Conservation (phyloP, 2,113 vertebrate species). For the Mastomys coucha region DNA sequence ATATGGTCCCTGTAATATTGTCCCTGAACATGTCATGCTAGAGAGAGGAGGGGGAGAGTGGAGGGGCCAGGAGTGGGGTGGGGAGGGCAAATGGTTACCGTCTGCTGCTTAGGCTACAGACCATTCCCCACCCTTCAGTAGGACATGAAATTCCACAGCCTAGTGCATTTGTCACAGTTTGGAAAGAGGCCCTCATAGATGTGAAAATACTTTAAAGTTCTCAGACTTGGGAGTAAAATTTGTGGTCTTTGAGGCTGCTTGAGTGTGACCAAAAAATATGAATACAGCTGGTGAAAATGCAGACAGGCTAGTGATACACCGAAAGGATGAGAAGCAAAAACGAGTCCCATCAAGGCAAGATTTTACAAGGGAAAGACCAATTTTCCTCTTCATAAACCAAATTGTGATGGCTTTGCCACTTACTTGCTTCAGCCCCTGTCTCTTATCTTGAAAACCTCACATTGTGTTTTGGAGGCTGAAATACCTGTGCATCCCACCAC, state of each 20-base stretch:
- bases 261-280: neutral
- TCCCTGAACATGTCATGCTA: neutral
- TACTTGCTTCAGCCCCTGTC: neutral
- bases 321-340: neutral
- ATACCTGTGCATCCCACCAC: neutral
- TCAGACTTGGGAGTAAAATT: neutral
- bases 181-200: neutral
- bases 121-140: neutral
- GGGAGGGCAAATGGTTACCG: too few species aligned
- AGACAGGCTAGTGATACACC: neutral
- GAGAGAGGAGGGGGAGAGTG: too few species aligned
- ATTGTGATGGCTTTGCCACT: neutral
- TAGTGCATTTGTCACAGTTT: constrained; percentile 11
- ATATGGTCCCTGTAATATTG: neutral
- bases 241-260: neutral
- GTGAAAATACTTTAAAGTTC: constrained; percentile 4
- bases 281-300: neutral
- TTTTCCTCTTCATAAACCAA: neutral
- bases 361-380: neutral
- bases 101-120: neutral
- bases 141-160: neutral
- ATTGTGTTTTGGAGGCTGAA: neutral
- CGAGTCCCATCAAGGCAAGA: neutral
- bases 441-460: neutral
- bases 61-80: too few species aligned